Evolutionary conservation across 2,888 invertebrate genomes (phyloP).

Genomic region (Cyclophora punctaria): DNA sequence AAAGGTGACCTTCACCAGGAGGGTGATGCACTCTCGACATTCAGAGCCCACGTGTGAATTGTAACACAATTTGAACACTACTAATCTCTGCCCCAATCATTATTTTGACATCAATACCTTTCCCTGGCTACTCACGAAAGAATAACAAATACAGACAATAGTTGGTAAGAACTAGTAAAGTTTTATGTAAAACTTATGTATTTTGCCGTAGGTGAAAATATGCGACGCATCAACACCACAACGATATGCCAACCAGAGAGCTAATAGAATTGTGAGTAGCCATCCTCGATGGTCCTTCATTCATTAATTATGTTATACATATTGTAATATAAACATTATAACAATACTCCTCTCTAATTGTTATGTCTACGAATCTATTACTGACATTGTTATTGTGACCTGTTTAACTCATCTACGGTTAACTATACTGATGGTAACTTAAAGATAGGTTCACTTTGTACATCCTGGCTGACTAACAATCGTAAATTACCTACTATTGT

Average conservation of each 20-base stretch:
- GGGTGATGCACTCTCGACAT: too few species aligned
- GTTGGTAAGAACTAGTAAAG: constrained; percentile 1
- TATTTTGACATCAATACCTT: too few species aligned
- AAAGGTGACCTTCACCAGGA: too few species aligned
- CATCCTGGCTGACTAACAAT: too few species aligned
- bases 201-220: constrained; percentile 51
- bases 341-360: not conserved
- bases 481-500: too few species aligned
- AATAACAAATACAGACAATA: not conserved
- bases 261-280: constrained; percentile 57
- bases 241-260: constrained; percentile 42
- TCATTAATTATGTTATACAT: constrained; percentile 2
- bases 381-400: too few species aligned
- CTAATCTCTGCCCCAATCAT: too few species aligned
- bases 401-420: not conserved
- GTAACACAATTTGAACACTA: too few species aligned
- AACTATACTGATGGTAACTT: not conserved
- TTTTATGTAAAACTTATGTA: constrained; percentile 23
- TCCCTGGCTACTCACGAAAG: not conserved
- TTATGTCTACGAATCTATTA: not conserved
- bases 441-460: too few species aligned
- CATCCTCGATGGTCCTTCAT: constrained; percentile 9
- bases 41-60: too few species aligned
- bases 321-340: not conserved
- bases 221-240: constrained; percentile 41